Base-by-base conservation (phyloP, 2,113 vertebrate species). In the Oxyruncus cristatus region DNA sequence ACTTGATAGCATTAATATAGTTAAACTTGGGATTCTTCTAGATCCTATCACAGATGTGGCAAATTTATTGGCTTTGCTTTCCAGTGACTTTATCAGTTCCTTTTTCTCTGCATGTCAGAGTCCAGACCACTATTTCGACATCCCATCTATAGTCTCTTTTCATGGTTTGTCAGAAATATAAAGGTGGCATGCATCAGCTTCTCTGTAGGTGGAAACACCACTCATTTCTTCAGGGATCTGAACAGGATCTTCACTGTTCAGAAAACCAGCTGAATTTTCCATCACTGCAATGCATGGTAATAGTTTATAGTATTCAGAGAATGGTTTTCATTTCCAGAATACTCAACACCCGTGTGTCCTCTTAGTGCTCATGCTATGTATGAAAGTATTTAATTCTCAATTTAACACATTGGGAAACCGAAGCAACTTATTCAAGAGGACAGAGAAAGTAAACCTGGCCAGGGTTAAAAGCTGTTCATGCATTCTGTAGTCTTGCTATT, bases 21-120 rank as follows among this genome's bases (percentile, higher is more conserved):
- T 90, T 93, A 80, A 94, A 92, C 85, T n/a, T 74, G 37, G 35
- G 50, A 74, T 85, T 92, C 80, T 92, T 91, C 75, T 90, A 81
- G 81, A 94, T 93, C 75, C 85, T 81, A 39, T 88, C 70, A 73
- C 35, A 85, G 49, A 73, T 68, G 68, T 80, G 75, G 67, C 44
- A 92, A 80, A 93, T 82, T 80, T 92, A 90, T 73, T 85, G 79
- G 50, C 63, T 79, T 78, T 80, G 23, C 39, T 46, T 91, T 77
- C 52, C 15, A 19, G 68, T 86, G 90, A 94, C 73, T 94, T 94
- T 85, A 95, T 94, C 12, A 27, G 12, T 55, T 63, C 39, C 39
- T 80, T 93, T 90, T 76, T 80, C 24, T 92, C 46, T 94, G 35
- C 39, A 78, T n/a, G 42, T 92, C 46, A 67, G 75, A 90, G 19